A percentile compares a stretch with the other conserved stretches of the same genome.
Evolutionary conservation across 2,113 vertebrate genomes (phyloP).

Genomic region (Callipepla squamata): DNA sequence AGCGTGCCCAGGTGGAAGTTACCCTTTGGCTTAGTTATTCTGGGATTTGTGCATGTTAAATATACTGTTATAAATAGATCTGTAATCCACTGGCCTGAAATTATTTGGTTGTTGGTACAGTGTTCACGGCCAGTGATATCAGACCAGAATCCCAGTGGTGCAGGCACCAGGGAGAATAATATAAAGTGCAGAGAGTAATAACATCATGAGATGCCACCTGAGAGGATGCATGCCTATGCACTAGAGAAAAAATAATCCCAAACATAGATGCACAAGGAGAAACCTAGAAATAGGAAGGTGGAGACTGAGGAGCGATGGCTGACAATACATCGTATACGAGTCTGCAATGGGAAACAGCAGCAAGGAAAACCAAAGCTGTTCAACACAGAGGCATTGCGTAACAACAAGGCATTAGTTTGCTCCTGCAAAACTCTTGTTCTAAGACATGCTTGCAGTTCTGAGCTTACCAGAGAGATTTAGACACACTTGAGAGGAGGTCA

Average conservation of each 20-base stretch:
- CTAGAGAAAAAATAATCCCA: slow-evolving; percentile 69
- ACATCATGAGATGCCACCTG: slow-evolving; percentile 75
- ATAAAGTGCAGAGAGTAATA: slow-evolving; percentile 63
- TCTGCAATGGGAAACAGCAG: slow-evolving; percentile 71
- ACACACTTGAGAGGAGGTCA: slow-evolving; percentile 51
- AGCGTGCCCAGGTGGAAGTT: background rate
- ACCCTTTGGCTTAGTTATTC: background rate
- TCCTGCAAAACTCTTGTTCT: background rate
- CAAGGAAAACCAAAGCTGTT: slow-evolving; percentile 69
- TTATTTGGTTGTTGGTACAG: background rate
- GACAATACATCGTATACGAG: slow-evolving; percentile 63
- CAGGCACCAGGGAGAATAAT: slow-evolving; percentile 18
- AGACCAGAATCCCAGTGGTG: background rate
- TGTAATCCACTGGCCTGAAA: background rate
- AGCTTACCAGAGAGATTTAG: slow-evolving; percentile 12
- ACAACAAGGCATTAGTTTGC: slow-evolving; percentile 49
- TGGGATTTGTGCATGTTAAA: background rate
- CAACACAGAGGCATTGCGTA: slow-evolving; percentile 60
- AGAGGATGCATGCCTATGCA: slow-evolving; percentile 63
- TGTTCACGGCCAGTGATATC: slow-evolving; percentile 30
- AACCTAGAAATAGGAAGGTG: slow-evolving; percentile 67
- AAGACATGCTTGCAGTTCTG: slow-evolving; percentile 47
- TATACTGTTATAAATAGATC: background rate
- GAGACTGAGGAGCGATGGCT: slow-evolving; percentile 72
- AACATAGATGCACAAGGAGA: slow-evolving; percentile 74